These are phyloP conservation scores for Caenorhabditis parvicauda DNA, from an alignment of 2,888 invertebrate genomes.

Conservation along the genomic window DNA sequence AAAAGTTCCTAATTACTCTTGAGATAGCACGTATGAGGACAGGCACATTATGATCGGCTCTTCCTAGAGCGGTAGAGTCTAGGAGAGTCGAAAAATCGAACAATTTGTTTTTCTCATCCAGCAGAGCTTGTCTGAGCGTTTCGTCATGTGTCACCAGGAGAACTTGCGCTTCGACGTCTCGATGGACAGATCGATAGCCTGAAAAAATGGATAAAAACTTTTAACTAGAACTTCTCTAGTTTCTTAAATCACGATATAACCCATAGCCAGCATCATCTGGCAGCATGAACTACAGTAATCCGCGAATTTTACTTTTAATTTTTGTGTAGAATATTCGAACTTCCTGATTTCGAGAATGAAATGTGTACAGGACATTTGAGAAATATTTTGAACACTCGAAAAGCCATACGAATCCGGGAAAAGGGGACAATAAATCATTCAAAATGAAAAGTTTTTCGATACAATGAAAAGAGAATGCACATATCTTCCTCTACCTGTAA, in stretches of 20 bases:
- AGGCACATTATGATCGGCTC: slow-evolving; percentile 74
- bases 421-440: too few relatives aligned
- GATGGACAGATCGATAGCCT: slow-evolving; percentile 70
- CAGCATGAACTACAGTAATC: too few relatives aligned
- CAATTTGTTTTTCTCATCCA: slow-evolving; percentile 73
- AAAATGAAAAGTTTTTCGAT: too few relatives aligned
- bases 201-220: not conserved
- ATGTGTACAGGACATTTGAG: too few relatives aligned
- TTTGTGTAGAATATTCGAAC: too few relatives aligned
- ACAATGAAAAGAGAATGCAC: too few relatives aligned
- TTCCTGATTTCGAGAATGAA: too few relatives aligned
- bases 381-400: too few relatives aligned
- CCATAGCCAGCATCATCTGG: too few relatives aligned
- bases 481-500: too few relatives aligned
- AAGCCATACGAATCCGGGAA: too few relatives aligned
- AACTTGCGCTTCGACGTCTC: slow-evolving; percentile 90
- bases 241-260: not conserved
- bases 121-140: slow-evolving; percentile 64
- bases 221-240: not conserved
- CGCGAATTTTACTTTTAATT: too few relatives aligned
- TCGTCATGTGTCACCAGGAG: slow-evolving; percentile 79
- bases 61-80: slow-evolving; percentile 68
- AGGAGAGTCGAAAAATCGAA: slow-evolving; percentile 68
- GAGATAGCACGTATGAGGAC: slow-evolving; percentile 79
- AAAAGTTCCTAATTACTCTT: slow-evolving; percentile 75